phyloP scores from a whole-genome alignment of 92 coral and sea anemone genomes.

The Montipora capitata region DNA sequence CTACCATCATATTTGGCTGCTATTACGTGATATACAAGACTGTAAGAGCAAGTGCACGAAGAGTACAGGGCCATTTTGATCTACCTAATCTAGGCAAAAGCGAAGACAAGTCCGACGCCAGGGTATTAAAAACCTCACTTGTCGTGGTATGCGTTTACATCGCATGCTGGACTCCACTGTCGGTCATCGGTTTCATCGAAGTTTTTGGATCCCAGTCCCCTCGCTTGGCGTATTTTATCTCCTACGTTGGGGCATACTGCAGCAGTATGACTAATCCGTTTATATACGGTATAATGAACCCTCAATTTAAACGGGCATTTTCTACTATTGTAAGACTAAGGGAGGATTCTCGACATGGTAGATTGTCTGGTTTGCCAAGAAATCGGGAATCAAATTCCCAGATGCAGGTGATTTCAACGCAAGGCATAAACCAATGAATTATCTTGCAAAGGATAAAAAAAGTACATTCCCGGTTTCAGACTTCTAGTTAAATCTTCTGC shows the following conservation, averaged over 20 bases:
- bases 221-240: constrained; percentile 48
- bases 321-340: constrained; percentile 34
- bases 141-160: constrained; percentile 83
- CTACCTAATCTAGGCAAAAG: constrained; percentile 14
- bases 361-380: not conserved
- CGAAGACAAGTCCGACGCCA: constrained; percentile 60
- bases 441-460: not conserved
- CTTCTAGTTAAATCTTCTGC: no score
- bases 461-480: no score
- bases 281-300: constrained; percentile 86
- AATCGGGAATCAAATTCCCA: constrained; percentile 3
- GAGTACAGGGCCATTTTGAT: constrained; percentile 52
- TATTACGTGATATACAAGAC: constrained; percentile 79
- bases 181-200: constrained; percentile 73
- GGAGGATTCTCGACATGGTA: constrained; percentile 9
- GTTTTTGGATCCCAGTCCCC: constrained; percentile 64
- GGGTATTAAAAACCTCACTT: constrained; percentile 77
- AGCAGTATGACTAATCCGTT: constrained; percentile 82
- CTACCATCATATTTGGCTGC: constrained; percentile 74
- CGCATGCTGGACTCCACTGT: constrained; percentile 81
- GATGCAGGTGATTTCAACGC: not conserved
- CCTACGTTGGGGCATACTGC: constrained; percentile 68
- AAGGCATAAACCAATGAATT: not conserved
- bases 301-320: constrained; percentile 82
- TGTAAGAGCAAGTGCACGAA: constrained; percentile 73